These are phyloP conservation scores for Aurelia sp. DNA, from an alignment of 30 jellyfish, hydroid and myxozoan genomes.

Conservation along the genomic window DNA sequence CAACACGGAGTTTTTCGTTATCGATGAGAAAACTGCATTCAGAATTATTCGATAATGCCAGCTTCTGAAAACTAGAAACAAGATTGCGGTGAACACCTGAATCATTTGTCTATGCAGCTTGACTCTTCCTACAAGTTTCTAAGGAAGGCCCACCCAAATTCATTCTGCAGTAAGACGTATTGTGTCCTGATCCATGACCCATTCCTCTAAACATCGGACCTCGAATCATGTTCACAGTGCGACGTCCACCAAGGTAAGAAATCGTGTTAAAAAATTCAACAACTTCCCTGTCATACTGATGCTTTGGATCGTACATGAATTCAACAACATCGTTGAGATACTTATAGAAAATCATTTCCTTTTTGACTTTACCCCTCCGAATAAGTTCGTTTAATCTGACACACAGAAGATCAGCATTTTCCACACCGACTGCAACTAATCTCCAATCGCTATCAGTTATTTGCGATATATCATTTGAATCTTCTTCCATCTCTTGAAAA, in stretches of 20 bases:
- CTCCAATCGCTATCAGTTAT: background rate
- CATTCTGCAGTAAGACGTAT: background rate
- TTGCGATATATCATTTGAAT: background rate
- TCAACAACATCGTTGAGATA: no score
- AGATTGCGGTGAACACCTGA: conserved; percentile 1
- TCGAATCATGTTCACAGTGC: conserved; percentile 6
- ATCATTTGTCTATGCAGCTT: background rate
- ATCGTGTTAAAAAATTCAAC: conserved; percentile 8
- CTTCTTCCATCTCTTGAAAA: background rate
- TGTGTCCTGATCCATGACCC: background rate
- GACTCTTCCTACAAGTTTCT: background rate
- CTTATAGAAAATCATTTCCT: no score
- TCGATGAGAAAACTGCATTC: no score
- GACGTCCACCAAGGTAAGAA: conserved; percentile 1
- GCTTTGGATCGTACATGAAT: no score
- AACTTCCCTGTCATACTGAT: background rate
- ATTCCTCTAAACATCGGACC: conserved; percentile 1
- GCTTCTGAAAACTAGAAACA: background rate
- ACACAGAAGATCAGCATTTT: background rate
- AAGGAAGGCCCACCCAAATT: conserved; percentile 13
- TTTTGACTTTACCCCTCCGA: no score
- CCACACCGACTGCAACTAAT: conserved; percentile 1
- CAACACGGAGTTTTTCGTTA: no score
- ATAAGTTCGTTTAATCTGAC: no score
- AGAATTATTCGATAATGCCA: background rate